These are phyloP conservation scores for Alfaro cultratus DNA, from an alignment of 2,797 vertebrate species.

Conservation along the genomic window DNA sequence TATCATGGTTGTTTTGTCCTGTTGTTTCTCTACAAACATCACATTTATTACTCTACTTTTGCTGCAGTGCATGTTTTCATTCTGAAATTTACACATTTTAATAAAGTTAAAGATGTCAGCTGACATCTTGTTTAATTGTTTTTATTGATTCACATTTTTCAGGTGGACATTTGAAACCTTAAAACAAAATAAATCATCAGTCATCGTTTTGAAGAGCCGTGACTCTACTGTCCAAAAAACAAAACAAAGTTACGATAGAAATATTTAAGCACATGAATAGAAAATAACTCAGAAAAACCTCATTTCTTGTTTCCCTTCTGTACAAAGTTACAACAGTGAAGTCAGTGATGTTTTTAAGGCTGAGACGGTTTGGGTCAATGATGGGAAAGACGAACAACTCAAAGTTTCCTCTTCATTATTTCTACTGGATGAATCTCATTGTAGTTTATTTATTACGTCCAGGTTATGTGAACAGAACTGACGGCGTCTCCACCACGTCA, in stretches of 20 bases:
- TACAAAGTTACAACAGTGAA: background rate
- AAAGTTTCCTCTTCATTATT: background rate
- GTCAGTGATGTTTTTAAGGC: background rate
- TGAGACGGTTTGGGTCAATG: background rate
- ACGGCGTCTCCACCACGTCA: background rate
- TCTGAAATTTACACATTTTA: background rate
- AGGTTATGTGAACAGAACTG: background rate
- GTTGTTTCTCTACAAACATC: background rate
- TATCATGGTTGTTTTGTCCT: too few relatives aligned
- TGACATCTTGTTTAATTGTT: background rate
- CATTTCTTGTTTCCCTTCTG: too few relatives aligned
- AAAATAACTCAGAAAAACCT: background rate
- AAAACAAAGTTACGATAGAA: background rate
- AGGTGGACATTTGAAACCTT: background rate
- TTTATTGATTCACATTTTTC: background rate
- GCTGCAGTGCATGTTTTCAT: background rate
- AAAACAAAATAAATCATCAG: background rate
- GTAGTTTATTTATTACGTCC: background rate
- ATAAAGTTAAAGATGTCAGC: background rate
- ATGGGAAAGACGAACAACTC: background rate
- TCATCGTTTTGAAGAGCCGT: background rate
- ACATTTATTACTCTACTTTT: background rate
- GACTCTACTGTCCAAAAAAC: background rate
- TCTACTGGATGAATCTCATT: background rate
- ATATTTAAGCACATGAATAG: background rate